phyloP scores from a whole-genome alignment of 2,888 invertebrate genomes.

The Strigamia maritima region DNA sequence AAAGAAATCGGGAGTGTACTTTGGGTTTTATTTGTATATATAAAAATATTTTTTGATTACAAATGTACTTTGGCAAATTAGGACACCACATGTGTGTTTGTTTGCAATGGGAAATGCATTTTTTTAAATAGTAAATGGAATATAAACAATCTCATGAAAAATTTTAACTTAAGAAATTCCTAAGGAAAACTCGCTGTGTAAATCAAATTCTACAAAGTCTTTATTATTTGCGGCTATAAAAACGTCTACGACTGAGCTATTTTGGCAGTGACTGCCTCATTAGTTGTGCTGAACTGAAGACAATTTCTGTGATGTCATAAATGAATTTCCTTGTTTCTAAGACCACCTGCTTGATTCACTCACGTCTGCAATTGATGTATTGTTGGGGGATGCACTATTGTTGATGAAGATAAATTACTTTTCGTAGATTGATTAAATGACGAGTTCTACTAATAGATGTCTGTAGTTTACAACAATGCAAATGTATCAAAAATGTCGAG shows the following conservation, averaged over 20 bases:
- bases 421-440: not conserved
- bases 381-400: not conserved
- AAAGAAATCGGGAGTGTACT: too few relatives aligned
- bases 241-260: not conserved
- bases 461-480: not conserved
- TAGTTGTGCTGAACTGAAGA: not conserved
- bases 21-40: too few relatives aligned
- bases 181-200: too few relatives aligned
- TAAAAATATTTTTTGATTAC: too few relatives aligned
- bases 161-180: too few relatives aligned
- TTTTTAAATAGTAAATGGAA: too few relatives aligned
- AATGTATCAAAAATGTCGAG: not conserved
- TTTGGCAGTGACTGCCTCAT: not conserved
- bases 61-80: too few relatives aligned
- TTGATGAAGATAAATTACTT: not conserved
- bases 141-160: too few relatives aligned
- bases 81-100: too few relatives aligned
- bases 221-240: not conserved
- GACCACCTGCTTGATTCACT: not conserved
- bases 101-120: too few relatives aligned
- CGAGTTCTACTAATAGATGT: not conserved
- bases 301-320: not conserved
- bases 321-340: not conserved
- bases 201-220: not conserved
- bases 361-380: not conserved